Percentiles rank a stretch among this genome's conserved stretches.
Evolutionary conservation across 2,888 invertebrate genomes (phyloP).

Genomic region (Sminthurinus aureus): DNA sequence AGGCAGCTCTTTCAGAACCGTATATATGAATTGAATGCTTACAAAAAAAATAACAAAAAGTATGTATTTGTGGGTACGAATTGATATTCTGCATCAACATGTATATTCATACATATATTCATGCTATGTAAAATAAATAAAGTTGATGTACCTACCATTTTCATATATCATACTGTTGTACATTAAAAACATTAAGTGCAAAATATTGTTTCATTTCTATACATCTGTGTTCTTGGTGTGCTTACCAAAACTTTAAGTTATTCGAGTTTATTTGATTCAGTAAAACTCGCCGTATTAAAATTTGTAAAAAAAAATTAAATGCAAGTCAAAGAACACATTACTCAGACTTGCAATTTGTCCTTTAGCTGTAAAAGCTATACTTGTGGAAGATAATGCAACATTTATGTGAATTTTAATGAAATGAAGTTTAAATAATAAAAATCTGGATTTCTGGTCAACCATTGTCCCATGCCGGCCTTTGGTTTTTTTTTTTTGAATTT

Average conservation of each 20-base stretch:
- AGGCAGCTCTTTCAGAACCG: neutral
- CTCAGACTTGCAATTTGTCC: conserved; percentile 16
- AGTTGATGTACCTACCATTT: too few species aligned
- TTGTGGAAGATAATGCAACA: too few species aligned
- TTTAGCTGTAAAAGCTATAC: too few species aligned
- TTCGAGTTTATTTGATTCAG: conserved; percentile 13
- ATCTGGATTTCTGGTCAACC: neutral
- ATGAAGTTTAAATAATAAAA: neutral
- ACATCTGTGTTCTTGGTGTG: neutral
- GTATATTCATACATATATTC: neutral
- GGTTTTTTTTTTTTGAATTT: too few species aligned
- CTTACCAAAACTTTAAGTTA: neutral
- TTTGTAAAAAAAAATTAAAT: conserved; percentile 23
- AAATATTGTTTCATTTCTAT: too few species aligned
- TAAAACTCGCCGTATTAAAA: conserved; percentile 34
- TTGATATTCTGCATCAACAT: neutral
- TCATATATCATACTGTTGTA: neutral
- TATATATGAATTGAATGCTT: neutral
- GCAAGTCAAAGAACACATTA: conserved; percentile 31
- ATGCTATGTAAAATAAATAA: too few species aligned
- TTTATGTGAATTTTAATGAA: too few species aligned
- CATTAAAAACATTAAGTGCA: neutral
- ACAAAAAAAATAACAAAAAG: neutral
- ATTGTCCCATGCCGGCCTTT: neutral
- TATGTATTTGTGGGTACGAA: neutral